Evolutionary conservation across 2,888 invertebrate genomes (phyloP).

Genomic region (Harpagoxenus sublaevis): DNA sequence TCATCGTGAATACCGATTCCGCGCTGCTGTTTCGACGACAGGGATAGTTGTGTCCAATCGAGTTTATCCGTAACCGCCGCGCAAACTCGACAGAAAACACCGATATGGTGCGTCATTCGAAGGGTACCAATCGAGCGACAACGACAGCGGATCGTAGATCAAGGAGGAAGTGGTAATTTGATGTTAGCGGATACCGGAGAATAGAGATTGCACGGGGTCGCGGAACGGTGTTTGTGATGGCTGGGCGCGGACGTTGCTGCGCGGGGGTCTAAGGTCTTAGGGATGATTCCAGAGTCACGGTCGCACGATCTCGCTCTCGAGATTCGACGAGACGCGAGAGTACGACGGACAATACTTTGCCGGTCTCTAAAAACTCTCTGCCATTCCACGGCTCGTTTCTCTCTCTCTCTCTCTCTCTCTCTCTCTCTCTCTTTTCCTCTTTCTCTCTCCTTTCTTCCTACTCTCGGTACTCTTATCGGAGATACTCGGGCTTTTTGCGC

Average conservation of each 20-base stretch:
- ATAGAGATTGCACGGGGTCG: conserved; percentile 24
- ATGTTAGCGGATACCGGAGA: conserved; percentile 37
- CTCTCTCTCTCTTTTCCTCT: neutral
- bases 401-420: conserved; percentile 45
- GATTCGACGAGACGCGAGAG: conserved; percentile 15
- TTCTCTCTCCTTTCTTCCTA: conserved; percentile 15
- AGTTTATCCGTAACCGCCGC: neutral
- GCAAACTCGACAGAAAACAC: conserved; percentile 40
- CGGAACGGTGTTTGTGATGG: conserved; percentile 41
- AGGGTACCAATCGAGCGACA: conserved; percentile 38
- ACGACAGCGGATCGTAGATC: conserved; percentile 46
- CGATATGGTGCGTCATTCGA: neutral
- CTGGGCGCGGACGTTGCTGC: conserved; percentile 50
- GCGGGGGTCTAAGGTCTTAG: conserved; percentile 52
- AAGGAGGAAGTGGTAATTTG: conserved; percentile 48
- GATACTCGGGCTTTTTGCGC: conserved; percentile 59
- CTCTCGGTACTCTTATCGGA: conserved; percentile 32
- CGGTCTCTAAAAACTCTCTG: conserved; percentile 74
- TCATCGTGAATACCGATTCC: neutral
- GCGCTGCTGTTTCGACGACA: neutral
- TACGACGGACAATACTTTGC: conserved; percentile 69
- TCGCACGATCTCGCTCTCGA: conserved; percentile 49
- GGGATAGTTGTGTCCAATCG: neutral
- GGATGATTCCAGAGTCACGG: conserved; percentile 56
- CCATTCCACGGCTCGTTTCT: conserved; percentile 59